Evolutionary conservation across 2,113 vertebrate species (phyloP).

Genomic region (Furnarius figulus): DNA sequence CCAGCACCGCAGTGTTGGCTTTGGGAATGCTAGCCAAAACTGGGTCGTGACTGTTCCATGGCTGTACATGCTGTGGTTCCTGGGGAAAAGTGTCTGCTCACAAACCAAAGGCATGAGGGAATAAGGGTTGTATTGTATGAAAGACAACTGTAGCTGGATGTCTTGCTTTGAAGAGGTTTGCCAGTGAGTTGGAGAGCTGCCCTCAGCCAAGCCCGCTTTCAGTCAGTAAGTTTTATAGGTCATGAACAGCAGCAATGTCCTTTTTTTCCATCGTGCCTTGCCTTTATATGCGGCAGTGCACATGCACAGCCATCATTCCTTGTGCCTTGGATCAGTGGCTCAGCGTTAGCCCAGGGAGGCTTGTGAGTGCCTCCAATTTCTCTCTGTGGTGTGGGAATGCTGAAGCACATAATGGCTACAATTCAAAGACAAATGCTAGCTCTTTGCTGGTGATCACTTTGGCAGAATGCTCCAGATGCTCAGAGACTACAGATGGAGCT

Average conservation of each 20-base stretch:
- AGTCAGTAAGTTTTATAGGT: conserved; percentile 19
- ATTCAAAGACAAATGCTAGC: conserved; percentile 42
- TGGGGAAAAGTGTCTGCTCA: neutral
- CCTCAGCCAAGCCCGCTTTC: neutral
- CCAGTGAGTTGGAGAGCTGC: conserved; percentile 18
- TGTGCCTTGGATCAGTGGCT: neutral
- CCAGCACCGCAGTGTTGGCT: fast-evolving
- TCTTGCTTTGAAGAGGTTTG: conserved; percentile 40
- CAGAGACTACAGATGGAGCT: conserved; percentile 34
- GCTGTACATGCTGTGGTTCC: fast-evolving
- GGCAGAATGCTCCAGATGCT: conserved; percentile 29
- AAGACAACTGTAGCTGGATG: neutral
- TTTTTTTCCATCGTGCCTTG: neutral
- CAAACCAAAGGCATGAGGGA: neutral
- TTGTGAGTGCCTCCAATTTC: neutral
- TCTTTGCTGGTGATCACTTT: conserved; percentile 43
- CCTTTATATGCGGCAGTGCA: neutral
- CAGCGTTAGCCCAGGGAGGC: neutral
- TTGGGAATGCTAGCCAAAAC: neutral
- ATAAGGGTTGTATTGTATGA: neutral
- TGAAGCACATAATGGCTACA: neutral
- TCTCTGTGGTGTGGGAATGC: neutral
- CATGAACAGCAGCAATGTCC: neutral
- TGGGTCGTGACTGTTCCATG: neutral
- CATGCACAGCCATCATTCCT: neutral